Evolutionary conservation across 2,797 vertebrate genomes (phyloP).

Genomic region (Todus mexicanus): DNA sequence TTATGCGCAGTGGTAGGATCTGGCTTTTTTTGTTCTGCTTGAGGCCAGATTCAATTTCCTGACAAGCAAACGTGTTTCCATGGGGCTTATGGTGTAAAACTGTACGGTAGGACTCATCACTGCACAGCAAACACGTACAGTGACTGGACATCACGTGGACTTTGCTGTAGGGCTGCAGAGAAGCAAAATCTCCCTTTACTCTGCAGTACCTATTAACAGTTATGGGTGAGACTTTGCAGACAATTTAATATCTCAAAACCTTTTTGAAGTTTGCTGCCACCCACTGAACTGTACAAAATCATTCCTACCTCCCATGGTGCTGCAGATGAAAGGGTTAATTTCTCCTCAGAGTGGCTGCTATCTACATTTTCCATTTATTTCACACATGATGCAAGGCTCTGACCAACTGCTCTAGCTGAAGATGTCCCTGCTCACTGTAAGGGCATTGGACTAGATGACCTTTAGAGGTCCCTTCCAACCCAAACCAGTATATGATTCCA

Average conservation of each 20-base stretch:
- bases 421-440: too few species aligned
- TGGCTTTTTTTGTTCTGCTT: neutral
- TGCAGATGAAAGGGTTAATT: neutral
- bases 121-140: neutral
- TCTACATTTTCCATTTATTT: neutral
- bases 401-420: too few species aligned
- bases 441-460: too few species aligned
- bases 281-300: neutral
- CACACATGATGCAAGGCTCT: neutral
- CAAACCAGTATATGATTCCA: too few species aligned
- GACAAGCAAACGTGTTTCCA: neutral
- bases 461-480: too few species aligned
- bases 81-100: neutral
- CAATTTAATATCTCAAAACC: neutral
- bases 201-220: neutral
- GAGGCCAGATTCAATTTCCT: neutral
- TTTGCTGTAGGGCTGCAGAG: neutral
- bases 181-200: neutral
- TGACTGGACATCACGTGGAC: neutral
- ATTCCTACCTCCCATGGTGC: neutral
- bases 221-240: neutral
- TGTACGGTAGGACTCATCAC: neutral
- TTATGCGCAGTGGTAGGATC: accelerated
- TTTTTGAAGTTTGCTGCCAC: neutral
- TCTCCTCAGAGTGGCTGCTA: neutral